A percentile compares a stretch with the other conserved stretches of the same genome.
phyloP scores from a whole-genome alignment of 35 echinoderm and acorn worm genomes.

The Heliocidaris erythrogramma region DNA sequence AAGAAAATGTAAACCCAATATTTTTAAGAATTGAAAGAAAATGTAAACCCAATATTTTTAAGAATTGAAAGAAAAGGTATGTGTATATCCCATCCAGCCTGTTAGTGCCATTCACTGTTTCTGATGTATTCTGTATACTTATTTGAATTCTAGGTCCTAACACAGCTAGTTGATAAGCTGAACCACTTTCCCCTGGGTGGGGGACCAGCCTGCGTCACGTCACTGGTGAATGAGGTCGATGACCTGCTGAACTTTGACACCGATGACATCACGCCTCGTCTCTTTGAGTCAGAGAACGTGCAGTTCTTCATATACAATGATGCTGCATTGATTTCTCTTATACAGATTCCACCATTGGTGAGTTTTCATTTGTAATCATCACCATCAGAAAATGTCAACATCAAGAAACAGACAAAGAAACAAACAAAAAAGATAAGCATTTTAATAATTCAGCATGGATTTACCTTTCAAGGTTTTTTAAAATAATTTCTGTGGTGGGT shows the following conservation, averaged over 20 bases:
- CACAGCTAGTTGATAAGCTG: slow-evolving; percentile 87
- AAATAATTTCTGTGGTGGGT: too few relatives aligned
- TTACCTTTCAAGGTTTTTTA: not conserved
- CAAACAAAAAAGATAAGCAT: not conserved
- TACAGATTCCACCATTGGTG: slow-evolving; percentile 85
- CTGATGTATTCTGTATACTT: not conserved
- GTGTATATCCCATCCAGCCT: not conserved
- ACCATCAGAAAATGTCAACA: not conserved
- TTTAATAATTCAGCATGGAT: too few relatives aligned
- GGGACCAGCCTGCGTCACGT: slow-evolving; percentile 87
- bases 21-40: too few relatives aligned
- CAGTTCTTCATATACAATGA: slow-evolving; percentile 98
- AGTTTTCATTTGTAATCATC: not conserved
- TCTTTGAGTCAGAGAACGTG: slow-evolving; percentile 87
- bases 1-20: too few relatives aligned
- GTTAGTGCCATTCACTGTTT: not conserved
- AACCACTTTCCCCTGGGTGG: slow-evolving; percentile 94
- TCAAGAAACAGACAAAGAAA: not conserved
- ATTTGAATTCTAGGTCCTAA: slow-evolving; percentile 68
- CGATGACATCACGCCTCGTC: slow-evolving; percentile 76
- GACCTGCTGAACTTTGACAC: slow-evolving; percentile 66
- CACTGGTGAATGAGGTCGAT: slow-evolving; percentile 85
- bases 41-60: too few relatives aligned
- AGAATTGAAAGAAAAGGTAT: too few relatives aligned
- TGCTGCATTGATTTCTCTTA: slow-evolving; percentile 75